phyloP scores from a whole-genome alignment of 2,113 vertebrate species.

The Arothron firmamentum region DNA sequence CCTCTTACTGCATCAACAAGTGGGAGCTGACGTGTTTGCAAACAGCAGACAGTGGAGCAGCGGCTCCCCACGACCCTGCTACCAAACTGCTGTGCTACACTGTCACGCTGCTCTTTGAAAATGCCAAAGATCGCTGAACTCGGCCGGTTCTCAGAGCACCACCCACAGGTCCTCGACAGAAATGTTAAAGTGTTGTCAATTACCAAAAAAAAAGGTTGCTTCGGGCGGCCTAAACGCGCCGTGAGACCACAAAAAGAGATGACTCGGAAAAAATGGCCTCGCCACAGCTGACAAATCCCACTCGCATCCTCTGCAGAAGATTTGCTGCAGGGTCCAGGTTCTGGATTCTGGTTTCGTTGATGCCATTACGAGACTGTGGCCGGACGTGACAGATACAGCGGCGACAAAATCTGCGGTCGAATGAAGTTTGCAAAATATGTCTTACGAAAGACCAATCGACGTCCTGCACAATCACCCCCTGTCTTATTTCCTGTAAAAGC shows the following conservation, averaged over 20 bases:
- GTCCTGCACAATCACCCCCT: constrained; percentile 61
- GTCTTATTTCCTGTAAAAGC: constrained; percentile 68
- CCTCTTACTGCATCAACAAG: neutral
- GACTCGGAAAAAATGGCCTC: constrained; percentile 32
- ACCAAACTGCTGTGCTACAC: no score
- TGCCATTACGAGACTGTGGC: neutral
- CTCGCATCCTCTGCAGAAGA: constrained; percentile 37
- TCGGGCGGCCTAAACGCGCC: neutral
- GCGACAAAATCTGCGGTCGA: constrained; percentile 2
- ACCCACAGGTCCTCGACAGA: no score
- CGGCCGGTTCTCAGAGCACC: neutral
- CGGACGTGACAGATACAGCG: neutral
- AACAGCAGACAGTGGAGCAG: constrained; percentile 26
- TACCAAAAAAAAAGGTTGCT: constrained; percentile 6
- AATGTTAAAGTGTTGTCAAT: constrained; percentile 8
- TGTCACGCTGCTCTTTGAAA: constrained; percentile 13
- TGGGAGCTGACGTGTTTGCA: constrained; percentile 37
- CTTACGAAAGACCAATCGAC: constrained; percentile 19
- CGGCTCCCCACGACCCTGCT: constrained; percentile 14
- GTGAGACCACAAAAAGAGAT: neutral
- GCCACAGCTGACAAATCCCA: constrained; percentile 23
- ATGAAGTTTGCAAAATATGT: constrained; percentile 17
- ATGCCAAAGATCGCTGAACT: constrained; percentile 29
- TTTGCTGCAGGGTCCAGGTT: constrained; percentile 23
- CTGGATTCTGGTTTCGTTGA: neutral